A percentile compares a stretch with the other conserved stretches of the same genome.
Evolutionary conservation across 2,888 invertebrate species (phyloP).

Genomic region (Eudemis profundana): DNA sequence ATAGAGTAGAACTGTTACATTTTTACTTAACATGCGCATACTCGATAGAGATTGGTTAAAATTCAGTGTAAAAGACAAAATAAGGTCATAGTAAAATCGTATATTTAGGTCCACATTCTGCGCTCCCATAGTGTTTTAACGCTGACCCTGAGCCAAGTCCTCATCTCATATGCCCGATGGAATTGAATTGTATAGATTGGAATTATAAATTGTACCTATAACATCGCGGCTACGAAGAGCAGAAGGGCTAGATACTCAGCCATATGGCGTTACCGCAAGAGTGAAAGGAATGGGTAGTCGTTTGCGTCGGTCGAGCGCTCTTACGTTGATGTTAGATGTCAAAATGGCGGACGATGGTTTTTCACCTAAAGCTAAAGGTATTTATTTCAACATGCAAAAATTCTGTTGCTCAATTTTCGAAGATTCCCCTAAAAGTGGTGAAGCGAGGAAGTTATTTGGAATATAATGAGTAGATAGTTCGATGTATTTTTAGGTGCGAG

Average conservation of each 20-base stretch:
- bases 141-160: conserved; percentile 22
- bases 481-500: no score
- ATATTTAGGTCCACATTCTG: conserved; percentile 6
- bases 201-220: conserved; percentile 32
- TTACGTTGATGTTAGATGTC: conserved; percentile 34
- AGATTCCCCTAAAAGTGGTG: no score
- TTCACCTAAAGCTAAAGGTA: conserved; percentile 10
- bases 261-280: conserved; percentile 1
- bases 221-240: conserved; percentile 14
- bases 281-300: conserved; percentile 23
- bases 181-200: conserved; percentile 36
- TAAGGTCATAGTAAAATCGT: background rate
- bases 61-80: background rate
- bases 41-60: background rate
- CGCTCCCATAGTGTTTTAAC: conserved; percentile 14
- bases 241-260: conserved; percentile 17
- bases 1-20: background rate
- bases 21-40: background rate
- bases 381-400: conserved; percentile 3
- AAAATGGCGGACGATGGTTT: conserved; percentile 40
- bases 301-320: conserved; percentile 16
- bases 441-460: no score
- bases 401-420: background rate
- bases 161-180: conserved; percentile 30
- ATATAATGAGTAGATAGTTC: no score